Evolutionary conservation across 2,888 invertebrate genomes (phyloP), one percentile per base, ranked within the genome.

Genomic region (Rhorus exstirpatorius): DNA sequence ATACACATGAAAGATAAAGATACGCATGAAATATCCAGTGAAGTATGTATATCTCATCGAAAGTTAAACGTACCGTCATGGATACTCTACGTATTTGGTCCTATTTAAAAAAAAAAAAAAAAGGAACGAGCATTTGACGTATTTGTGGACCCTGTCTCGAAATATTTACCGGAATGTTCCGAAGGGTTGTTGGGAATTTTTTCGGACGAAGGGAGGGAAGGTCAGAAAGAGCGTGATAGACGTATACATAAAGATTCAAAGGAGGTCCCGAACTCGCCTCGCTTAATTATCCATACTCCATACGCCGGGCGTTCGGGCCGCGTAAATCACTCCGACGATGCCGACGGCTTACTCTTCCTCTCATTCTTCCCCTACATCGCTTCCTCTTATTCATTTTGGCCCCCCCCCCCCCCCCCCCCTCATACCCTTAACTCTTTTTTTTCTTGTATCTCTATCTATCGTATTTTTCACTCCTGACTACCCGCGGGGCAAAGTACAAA

Each of bases 241-340:
- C 41, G 21, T 58, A 31, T 19, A 63, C 46, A 63, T 44, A 63
- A 63, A 46, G 6, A 63, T 41, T 14, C 26, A 10, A 21, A 46
- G 46, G 63, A 63, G 63, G 63, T 46, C 63, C 41, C 44, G 46
- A 63, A 63, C 63, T 63, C 26, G 87, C 88, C 88, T 88, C 89
- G 91, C 89, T 91, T 91, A 91, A 91, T 91, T 91, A 90, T 89
- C n/a, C 88, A 88, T 90, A 91, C 88, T 90, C 63, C 79, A 83
- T 89, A 89, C 88, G 88, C 88, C 88, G 89, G 26, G 46, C 88
- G 88, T 90, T 89, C 88, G 88, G 88, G 89, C 89, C 68, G 88
- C 90, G 90, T 91, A 91, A 91, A 91, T 91, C 91, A 91, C n/a
- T 88, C 89, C 87, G 88, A 86, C 86, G 88, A 88, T 89, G 87